Base-by-base conservation (phyloP, 2,797 vertebrate species). In the Arctocebus calabarensis region DNA sequence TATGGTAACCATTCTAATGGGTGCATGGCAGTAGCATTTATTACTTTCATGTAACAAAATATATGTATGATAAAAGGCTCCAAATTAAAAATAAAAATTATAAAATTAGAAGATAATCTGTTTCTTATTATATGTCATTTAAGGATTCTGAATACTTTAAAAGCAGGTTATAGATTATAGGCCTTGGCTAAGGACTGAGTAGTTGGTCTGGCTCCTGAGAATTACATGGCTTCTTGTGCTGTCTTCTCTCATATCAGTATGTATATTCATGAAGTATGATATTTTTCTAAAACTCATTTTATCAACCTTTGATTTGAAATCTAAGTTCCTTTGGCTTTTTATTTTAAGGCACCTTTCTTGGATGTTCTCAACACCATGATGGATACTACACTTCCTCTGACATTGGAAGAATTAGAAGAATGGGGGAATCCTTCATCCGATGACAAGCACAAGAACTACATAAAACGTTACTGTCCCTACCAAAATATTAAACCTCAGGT, bases 401-500 rank as follows among this genome's bases (percentile, higher is more conserved):
- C 99, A 52, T 66, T 98, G 88, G 99, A 99, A 98, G 99, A 99
- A 97, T 98, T 99, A 96, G 99, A 99, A 85, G 99, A 99, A 97
- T 99, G 99, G 99, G 99, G 99, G 13, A 99, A 99, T 97, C 99
- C 99, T 55, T 94, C 98, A 48, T 97, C 97, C 94, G 98, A 99
- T 97, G 97, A 98, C 75, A 97, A 98, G 88, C 98, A 98, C 88
- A 98, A 98, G 97, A 98, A 98, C 48, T 98, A 98, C 97, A 99
- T 99, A 97, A 98, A 99, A 96, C 99, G 98, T 93, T 99, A 99
- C 97, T 99, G 99, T 97, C 99, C 99, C 25, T 99, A 98, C 97
- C 98, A 99, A 97, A 99, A 99, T 98, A 99, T 99, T 94, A 99
- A 98, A 81, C 98, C 99, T 97, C 99, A 99, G 99, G 99, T 99